Percentiles rank a stretch among this genome's conserved stretches.
phyloP scores from a whole-genome alignment of 2,888 invertebrate species.

The Macaria liturata region DNA sequence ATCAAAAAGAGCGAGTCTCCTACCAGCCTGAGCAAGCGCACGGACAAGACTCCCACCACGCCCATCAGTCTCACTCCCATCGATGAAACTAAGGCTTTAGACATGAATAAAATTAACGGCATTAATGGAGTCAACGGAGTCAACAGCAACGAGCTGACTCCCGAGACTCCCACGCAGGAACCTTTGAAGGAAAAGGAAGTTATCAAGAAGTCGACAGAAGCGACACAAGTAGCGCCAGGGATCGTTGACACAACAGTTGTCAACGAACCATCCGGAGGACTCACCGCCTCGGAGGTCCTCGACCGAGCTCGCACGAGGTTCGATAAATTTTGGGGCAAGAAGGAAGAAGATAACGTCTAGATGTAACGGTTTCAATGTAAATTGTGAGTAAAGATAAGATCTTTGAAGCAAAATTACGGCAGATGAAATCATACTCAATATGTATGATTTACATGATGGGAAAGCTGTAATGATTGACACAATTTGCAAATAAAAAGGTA shows the following conservation, averaged over 20 bases:
- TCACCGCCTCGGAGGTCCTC: constrained; percentile 88
- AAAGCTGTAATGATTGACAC: constrained; percentile 27
- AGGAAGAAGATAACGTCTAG: constrained; percentile 84
- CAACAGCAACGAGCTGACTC: constrained; percentile 68
- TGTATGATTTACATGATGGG: background rate
- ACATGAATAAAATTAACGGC: constrained; percentile 72
- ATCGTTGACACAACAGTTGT: constrained; percentile 81
- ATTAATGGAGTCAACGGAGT: constrained; percentile 60
- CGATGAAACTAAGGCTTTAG: constrained; percentile 75
- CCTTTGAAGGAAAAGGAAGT: constrained; percentile 63
- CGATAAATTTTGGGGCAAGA: constrained; percentile 93
- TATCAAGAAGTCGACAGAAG: constrained; percentile 74
- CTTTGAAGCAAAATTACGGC: background rate
- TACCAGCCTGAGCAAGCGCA: constrained; percentile 75
- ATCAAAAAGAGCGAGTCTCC: constrained; percentile 79
- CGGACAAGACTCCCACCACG: constrained; percentile 79
- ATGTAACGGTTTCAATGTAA: constrained; percentile 45
- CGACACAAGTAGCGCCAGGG: constrained; percentile 80
- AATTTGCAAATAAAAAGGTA: constrained; percentile 43
- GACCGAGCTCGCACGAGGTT: constrained; percentile 92
- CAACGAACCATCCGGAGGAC: constrained; percentile 75
- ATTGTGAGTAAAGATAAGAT: constrained; percentile 43
- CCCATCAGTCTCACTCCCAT: constrained; percentile 78
- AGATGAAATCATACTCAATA: background rate
- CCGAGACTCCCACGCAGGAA: constrained; percentile 69